Evolutionary conservation across 2,888 invertebrate species (phyloP).

Genomic region (Drosophila differens): DNA sequence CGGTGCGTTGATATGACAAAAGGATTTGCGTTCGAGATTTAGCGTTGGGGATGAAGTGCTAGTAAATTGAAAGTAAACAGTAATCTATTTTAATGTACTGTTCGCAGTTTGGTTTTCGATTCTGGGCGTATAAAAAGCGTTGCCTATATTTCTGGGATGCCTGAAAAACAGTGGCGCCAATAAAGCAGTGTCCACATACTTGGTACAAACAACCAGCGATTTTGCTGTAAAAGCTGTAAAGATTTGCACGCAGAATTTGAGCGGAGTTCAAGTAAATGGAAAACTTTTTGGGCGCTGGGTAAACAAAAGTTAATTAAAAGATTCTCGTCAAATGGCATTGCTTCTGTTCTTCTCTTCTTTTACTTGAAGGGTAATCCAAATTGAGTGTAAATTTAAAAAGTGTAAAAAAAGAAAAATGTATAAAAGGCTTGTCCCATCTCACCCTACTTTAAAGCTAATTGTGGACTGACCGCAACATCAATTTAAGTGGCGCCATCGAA

Average conservation of each 20-base stretch:
- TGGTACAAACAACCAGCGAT: slow-evolving; percentile 3
- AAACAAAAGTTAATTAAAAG: slow-evolving; percentile 80
- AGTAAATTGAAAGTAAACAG: slow-evolving; percentile 77
- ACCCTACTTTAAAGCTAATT: slow-evolving; percentile 16
- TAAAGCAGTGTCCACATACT: slow-evolving; percentile 28
- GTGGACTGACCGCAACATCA: slow-evolving; percentile 33
- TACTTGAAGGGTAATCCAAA: slow-evolving; percentile 21
- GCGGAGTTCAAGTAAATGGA: slow-evolving; percentile 42
- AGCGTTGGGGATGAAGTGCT: slow-evolving; percentile 37
- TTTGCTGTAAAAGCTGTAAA: slow-evolving; percentile 33
- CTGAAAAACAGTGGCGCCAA: slow-evolving; percentile 6
- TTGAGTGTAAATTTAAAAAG: slow-evolving; percentile 4
- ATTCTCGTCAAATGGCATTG: slow-evolving; percentile 41
- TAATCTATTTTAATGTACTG: slow-evolving; percentile 71
- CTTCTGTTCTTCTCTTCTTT: slow-evolving; percentile 10
- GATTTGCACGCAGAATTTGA: slow-evolving; percentile 31
- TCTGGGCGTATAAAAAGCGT: slow-evolving; percentile 38
- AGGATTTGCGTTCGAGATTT: slow-evolving; percentile 51
- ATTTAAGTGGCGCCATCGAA: slow-evolving; percentile 12
- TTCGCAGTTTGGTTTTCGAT: slow-evolving; percentile 16
- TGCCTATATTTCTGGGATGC: slow-evolving; percentile 28
- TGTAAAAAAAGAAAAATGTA: neutral
- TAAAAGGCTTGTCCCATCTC: slow-evolving; percentile 12
- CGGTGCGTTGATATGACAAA: slow-evolving; percentile 26
- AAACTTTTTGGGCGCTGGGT: slow-evolving; percentile 52